Base-by-base conservation (phyloP, 2,888 invertebrate genomes). In the Danaus chrysippus region DNA sequence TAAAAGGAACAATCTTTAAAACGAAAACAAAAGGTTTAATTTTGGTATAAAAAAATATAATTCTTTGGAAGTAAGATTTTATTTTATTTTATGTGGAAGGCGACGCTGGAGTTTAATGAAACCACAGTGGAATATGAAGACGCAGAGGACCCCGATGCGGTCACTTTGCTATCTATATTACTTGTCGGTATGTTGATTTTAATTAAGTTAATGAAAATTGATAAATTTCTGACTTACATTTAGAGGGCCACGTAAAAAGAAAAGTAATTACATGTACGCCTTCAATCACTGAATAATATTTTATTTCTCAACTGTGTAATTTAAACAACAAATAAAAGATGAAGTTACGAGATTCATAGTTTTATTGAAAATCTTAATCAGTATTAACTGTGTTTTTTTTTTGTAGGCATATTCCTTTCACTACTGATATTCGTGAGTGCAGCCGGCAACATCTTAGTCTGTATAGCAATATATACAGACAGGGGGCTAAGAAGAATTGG, bases 381-480 rank as follows among this genome's bases (percentile, higher is more conserved):
- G 9, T 10, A 49, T 8, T 49, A 10, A 10, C 8, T 10, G 13
- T 49, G 46, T 46, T 56, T 10, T 9, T 54, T 66, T 84, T 84
- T 64, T 49, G 1, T 92, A 94, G 97, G 97, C 76, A 93, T 96
- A 79, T 96, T 98, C 87, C 93, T 98, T 71, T 95, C 96, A 63
- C 91, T 97, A 77, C 93, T 98, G 78, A 98, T 98, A 87, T 97
- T 98, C 91, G 93, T 98, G 75, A 97, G 98, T 69, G 95, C 98
- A 64, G 97, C 97, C 54, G 99, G 99, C 63, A 99, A 99, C 88
- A 94, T 99, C 64, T 93, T 99, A 73, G 99, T 99, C 67, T 98
- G 98, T 88, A 95, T 98, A 72, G 99, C 99, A 66, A 98, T 99
- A 76, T 97, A 97, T 91, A 98, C 98, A 58, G 99, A 99, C 86